Base-by-base conservation (phyloP, 1,140 invertebrate species). In the Tribolium madens region DNA sequence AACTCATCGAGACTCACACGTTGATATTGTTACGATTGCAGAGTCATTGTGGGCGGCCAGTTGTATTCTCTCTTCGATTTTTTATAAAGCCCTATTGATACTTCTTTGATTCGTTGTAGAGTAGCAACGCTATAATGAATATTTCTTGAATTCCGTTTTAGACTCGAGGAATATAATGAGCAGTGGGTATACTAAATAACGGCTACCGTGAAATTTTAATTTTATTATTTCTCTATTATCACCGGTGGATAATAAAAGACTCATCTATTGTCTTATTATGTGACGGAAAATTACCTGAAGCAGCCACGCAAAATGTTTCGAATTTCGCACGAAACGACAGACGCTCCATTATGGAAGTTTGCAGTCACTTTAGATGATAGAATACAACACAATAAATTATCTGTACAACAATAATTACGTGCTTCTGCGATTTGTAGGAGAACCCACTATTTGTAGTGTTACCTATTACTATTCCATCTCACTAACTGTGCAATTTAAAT, bases 21-120 rank as follows among this genome's bases (percentile, higher is more conserved):
- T 79, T 52, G 78, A 77, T 79, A 79, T 79, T 79, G 78, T 79
- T 79, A 77, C 78, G 76, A 77, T 79, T 79, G 70, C 75, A 77
- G 15, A 70, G 78, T 79, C 78, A 79, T 75, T 48, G 52, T 71
- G 69, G 64, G 48, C 53, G 76, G 48, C 76, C 78, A 77, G 71
- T 50, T 72, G 60, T 21, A 13, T 79, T 71, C 57, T 76, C 70
- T 13, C 48, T 10, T 57, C 36, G 77, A 48, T 72, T 50, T 60
- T 60, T 75, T 57, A 78, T 42, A 36, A 42, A 48, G 15, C 7
- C 71, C 50, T 21, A 21, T 72, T 50, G 53, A 18, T 17, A 75
- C 15, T 78, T 50, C 26, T 21, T 74, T 78, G 76, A 68, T 64
- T 68, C n/a, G 12, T 60, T 78, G 68, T 70, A 78, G 57, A 78